phyloP scores from a whole-genome alignment of 2,888 invertebrate genomes.

The Pachydiplax longipennis region DNA sequence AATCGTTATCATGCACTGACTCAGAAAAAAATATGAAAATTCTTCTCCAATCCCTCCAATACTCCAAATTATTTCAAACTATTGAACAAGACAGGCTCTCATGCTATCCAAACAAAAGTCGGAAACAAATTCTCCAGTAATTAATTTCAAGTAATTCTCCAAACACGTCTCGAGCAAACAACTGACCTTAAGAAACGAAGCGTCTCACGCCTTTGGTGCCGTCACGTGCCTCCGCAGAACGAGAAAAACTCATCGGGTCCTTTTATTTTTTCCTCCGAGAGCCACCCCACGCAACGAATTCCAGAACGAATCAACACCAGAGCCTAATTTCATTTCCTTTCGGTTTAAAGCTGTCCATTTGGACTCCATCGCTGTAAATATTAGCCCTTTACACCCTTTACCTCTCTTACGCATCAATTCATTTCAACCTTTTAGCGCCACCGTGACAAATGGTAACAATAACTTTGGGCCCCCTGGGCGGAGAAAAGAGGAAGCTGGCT shows the following conservation, averaged over 20 bases:
- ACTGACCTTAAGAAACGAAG: not conserved
- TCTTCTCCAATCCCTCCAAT: too few species aligned
- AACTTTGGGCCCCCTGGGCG: not conserved
- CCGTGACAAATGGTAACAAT: not conserved
- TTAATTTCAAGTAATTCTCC: not conserved
- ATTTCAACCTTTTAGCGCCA: conserved; percentile 21
- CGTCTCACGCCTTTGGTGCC: not conserved
- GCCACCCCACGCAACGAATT: not conserved
- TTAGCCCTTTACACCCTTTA: conserved; percentile 13
- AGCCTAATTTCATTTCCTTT: not conserved
- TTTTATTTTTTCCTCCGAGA: not conserved
- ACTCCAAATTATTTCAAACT: too few species aligned
- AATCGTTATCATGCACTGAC: too few species aligned
- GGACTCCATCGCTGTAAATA: not conserved
- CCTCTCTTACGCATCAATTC: conserved; percentile 42
- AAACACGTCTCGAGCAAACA: not conserved
- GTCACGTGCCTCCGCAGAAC: not conserved
- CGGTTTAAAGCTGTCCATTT: not conserved
- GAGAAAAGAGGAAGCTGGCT: not conserved
- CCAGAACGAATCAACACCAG: not conserved
- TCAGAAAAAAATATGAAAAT: too few species aligned
- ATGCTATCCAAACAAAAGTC: too few species aligned
- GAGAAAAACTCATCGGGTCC: not conserved
- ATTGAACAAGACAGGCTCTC: too few species aligned
- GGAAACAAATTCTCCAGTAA: too few species aligned